Base-by-base conservation (phyloP, 1,140 invertebrate species). In the Lepidurus arcticus region DNA sequence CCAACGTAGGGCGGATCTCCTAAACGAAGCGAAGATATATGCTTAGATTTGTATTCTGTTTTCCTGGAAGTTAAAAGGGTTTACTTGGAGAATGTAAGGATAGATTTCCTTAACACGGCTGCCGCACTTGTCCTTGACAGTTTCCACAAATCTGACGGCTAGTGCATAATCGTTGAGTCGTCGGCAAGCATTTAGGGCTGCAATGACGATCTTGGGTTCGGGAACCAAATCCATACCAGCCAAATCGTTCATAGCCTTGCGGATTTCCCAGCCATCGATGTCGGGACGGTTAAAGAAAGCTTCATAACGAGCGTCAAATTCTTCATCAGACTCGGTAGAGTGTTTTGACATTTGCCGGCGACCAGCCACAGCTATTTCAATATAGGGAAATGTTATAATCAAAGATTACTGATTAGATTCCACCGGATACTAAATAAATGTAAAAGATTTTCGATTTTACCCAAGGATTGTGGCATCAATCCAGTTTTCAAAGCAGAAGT, bases 201-300 rank as follows among this genome's bases (percentile, higher is more conserved):
- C 94, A 82, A 90, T 91, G 76, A 99, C 90, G 81, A 99, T 94
- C 84, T 90, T 92, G 76, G 98, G 98, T 84, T 99, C 97, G 7
- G 98, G 97, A 65, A 99, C 91, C 81, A 95, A 87, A 88, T 99
- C 97, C 90, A 94, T 92, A 82, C 92, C 93, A 86, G 91, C 88
- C 21, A 89, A 79, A 80, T 89, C 88, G 82, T 86, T 87, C 85
- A 90, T 87, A n/a, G 84, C 88, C 84, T 96, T 94, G 34, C 98
- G 90, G 80, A 97, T 89, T 87, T 98, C 95, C 98, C 98, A 99
- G 65, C 92, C 92, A 87, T 99, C 97, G 84, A 99, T 95, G 82
- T 98, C 93, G 73, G 89, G 88, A 75, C 94, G 89, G 84, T 90
- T 94, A 87, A 99, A 96, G 85, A 91, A 98, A 34, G 90, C 88